Base-by-base conservation (phyloP, 1,140 invertebrate species). In the Temnothorax nylanderi region DNA sequence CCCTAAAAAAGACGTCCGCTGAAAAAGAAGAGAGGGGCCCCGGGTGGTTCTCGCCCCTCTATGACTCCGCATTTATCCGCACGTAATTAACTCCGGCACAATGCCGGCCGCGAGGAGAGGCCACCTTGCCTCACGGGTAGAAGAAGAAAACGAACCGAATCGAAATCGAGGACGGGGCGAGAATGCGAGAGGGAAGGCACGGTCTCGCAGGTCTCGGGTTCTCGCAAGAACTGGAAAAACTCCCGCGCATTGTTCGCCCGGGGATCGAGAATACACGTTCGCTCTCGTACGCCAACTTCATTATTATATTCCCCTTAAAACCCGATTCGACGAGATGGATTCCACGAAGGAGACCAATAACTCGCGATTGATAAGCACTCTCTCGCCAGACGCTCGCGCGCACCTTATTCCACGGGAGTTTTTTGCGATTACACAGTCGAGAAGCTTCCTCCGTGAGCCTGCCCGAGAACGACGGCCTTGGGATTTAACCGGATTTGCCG, bases 41-140 rank as follows among this genome's bases (percentile, higher is more conserved):
- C 41, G 34, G 34, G 34, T 21, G 78, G 72, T 56, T 85, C 26
- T 26, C 75, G 76, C 65, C 86, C 77, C 86, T 88, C 72, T 95
- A 94, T 95, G 95, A 95, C 94, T 93, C 26, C 92, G 95, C 95
- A 87, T 91, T 95, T 95, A 94, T 95, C 90, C 91, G 90, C 88
- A 92, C 87, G 92, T 95, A 95, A 95, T 95, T 95, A 95, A 95
- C 94, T 95, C 88, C 86, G 92, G 92, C 92, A 94, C 94, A 95
- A 95, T 95, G 93, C 92, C 41, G 32, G 89, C 88, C 90, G 87
- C 88, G 77, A 88, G 89, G 74, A 49, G 87, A 85, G 72, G 86
- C 88, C 85, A 87, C 87, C 87, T 87, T 86, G 82, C 65, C 86
- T 86, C 54, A 51, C 77, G 47, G 58, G 76, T 74, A 69, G 47